Evolutionary conservation across 2,113 vertebrate genomes (phyloP), one percentile per base, ranked within the genome.

Genomic region (Nematolebias whitei): DNA sequence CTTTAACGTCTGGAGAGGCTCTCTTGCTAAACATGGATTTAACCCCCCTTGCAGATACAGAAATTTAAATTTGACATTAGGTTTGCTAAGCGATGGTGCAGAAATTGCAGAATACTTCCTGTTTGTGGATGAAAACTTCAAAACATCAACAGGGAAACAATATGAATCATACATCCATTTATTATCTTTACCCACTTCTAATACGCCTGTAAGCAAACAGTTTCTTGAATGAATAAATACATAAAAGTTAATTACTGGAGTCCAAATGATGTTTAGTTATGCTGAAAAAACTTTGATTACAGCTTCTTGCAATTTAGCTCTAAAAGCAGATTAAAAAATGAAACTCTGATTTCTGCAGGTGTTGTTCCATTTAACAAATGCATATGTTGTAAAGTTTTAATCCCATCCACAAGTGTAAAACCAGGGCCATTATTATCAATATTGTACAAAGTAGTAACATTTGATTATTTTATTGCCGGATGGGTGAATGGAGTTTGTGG

Each of bases 21-120:
- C 38, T 22, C 50, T 56, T 14, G 0, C 26, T 13, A 24, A 44
- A 78, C 26, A 15, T 29, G 52, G 47, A 68, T 76, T 73, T 44
- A 72, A 60, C 56, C 54, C 32, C n/a, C 18, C 19, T 15, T 15
- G 24, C 47, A 62, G 59, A 56, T 22, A 22, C 2, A 49, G 22
- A 51, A 64, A 80, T 67, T 79, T 66, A 18, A 67, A 79, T 67
- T 26, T 79, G 60, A 74, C 62, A 67, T 61, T 14, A 51, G 23
- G 61, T 62, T 55, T 44, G 26, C 0, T 15, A n/a, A 65, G 26
- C 16, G 50, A 52, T 63, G 51, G 59, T 48, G 43, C 43, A 62
- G 40, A 64, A 49, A 29, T 45, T 9, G 20, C 32, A 49, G 15
- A 23, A 1, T 40, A 50, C 47, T 50, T 49, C 45, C 41, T 61